Evolutionary conservation across 2,797 vertebrate genomes (phyloP).

Genomic region (Remorina albescens): DNA sequence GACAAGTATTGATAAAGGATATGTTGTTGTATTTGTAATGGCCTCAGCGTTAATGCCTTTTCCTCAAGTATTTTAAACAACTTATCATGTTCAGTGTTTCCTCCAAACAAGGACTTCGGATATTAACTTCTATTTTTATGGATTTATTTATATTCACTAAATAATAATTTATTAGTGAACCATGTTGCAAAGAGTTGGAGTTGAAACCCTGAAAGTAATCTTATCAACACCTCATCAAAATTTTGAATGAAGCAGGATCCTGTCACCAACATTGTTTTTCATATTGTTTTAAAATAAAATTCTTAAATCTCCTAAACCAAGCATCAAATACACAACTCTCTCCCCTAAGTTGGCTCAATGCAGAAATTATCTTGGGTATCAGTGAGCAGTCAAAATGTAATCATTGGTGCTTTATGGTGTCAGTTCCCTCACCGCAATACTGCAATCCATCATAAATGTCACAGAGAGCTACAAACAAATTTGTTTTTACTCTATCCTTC

Average conservation of each 20-base stretch:
- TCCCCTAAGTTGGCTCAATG: neutral
- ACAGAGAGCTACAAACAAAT: constrained; percentile 48
- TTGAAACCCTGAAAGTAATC: neutral
- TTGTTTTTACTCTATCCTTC: constrained; percentile 20
- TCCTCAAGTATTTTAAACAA: constrained; percentile 34
- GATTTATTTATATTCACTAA: neutral
- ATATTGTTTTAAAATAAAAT: neutral
- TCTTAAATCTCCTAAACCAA: neutral
- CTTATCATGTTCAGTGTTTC: constrained; percentile 30
- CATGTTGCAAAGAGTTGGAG: constrained; percentile 1
- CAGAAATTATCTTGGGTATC: constrained; percentile 1
- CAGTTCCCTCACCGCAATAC: constrained; percentile 42
- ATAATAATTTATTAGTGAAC: constrained; percentile 1
- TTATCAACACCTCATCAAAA: neutral
- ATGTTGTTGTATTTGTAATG: constrained; percentile 51
- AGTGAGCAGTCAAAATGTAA: constrained; percentile 3
- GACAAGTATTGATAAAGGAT: constrained; percentile 57
- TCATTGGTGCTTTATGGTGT: constrained; percentile 9
- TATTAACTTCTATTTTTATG: neutral
- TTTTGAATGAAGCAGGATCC: neutral
- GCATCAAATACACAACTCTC: neutral
- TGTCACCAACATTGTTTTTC: neutral
- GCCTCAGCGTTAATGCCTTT: constrained; percentile 31
- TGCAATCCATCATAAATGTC: constrained; percentile 56
- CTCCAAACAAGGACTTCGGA: constrained; percentile 1